Evolutionary conservation across 1,140 invertebrate species (phyloP).

Genomic region (Drosophila hydei): DNA sequence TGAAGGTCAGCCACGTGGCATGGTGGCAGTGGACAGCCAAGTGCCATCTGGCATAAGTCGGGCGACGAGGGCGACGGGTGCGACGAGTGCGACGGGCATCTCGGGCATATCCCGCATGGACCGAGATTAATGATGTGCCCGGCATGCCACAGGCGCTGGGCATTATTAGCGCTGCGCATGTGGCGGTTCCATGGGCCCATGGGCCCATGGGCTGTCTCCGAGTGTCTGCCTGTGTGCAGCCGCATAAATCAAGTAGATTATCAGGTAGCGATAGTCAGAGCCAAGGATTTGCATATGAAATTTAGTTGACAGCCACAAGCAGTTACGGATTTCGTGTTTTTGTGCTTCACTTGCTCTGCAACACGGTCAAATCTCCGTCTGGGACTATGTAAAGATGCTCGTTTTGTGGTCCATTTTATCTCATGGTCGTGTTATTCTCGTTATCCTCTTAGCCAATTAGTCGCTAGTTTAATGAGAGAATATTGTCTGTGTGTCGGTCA

Average conservation of each 20-base stretch:
- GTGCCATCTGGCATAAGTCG: constrained; percentile 24
- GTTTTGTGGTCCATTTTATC: constrained; percentile 22
- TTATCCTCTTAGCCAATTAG: constrained; percentile 42
- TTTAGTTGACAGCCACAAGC: constrained; percentile 71
- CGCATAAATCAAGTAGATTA: constrained; percentile 76
- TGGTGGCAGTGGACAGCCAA: constrained; percentile 15
- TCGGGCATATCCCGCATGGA: constrained; percentile 62
- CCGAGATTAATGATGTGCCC: constrained; percentile 72
- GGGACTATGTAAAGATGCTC: constrained; percentile 7
- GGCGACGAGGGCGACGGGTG: constrained; percentile 1
- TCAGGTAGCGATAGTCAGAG: constrained; percentile 71
- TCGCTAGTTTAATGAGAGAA: constrained; percentile 33
- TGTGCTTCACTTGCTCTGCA: constrained; percentile 1
- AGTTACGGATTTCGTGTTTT: constrained; percentile 40
- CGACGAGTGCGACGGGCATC: constrained; percentile 13
- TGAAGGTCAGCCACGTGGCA: constrained; percentile 64
- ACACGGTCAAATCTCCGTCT: not conserved
- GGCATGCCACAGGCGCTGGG: constrained; percentile 33
- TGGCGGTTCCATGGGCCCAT: constrained; percentile 11
- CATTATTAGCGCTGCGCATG: constrained; percentile 59
- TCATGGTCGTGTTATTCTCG: constrained; percentile 24
- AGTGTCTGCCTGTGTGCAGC: constrained; percentile 40
- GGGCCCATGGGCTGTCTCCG: not conserved
- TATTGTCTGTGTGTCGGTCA: constrained; percentile 10
- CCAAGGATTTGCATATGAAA: constrained; percentile 76